Percentiles rank a stretch among this genome's conserved stretches.
Conservation (phyloP, 2,888 invertebrate genomes). For the Globia sparganii region DNA sequence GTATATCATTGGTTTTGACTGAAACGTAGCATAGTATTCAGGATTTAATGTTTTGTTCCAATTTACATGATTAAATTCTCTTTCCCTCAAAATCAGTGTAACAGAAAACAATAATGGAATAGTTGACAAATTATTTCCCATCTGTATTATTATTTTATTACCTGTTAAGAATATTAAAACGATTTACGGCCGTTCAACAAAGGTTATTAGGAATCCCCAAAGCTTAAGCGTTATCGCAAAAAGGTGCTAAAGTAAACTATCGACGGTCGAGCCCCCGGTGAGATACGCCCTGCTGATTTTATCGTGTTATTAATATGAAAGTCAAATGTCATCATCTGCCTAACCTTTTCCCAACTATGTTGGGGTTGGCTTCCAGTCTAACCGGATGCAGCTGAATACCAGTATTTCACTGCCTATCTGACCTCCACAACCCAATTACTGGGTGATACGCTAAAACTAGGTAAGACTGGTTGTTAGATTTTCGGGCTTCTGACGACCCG, state of each 20-base stretch:
- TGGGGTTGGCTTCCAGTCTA: too few relatives aligned
- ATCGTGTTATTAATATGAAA: conserved; percentile 35
- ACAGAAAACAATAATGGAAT: conserved; percentile 3
- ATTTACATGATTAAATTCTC: background rate
- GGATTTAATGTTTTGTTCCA: background rate
- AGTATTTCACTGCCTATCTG: too few relatives aligned
- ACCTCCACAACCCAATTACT: too few relatives aligned
- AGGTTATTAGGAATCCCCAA: conserved; percentile 40
- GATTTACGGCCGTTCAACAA: conserved; percentile 30
- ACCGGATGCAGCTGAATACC: too few relatives aligned
- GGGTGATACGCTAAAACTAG: too few relatives aligned
- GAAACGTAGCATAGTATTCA: background rate
- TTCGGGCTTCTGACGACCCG: too few relatives aligned
- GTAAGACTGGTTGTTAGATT: too few relatives aligned
- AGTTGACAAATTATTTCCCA: conserved; percentile 25
- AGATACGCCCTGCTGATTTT: conserved; percentile 52
- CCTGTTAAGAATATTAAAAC: conserved; percentile 24
- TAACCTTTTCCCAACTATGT: too few relatives aligned
- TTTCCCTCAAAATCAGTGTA: background rate
- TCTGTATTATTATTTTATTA: conserved; percentile 23
- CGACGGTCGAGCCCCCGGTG: conserved; percentile 30
- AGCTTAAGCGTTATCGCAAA: conserved; percentile 46
- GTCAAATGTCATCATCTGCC: too few relatives aligned
- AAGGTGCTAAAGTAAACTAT: conserved; percentile 48
- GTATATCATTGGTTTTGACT: background rate